Base-by-base conservation (phyloP, 2,888 invertebrate genomes). In the Rapana venosa region DNA sequence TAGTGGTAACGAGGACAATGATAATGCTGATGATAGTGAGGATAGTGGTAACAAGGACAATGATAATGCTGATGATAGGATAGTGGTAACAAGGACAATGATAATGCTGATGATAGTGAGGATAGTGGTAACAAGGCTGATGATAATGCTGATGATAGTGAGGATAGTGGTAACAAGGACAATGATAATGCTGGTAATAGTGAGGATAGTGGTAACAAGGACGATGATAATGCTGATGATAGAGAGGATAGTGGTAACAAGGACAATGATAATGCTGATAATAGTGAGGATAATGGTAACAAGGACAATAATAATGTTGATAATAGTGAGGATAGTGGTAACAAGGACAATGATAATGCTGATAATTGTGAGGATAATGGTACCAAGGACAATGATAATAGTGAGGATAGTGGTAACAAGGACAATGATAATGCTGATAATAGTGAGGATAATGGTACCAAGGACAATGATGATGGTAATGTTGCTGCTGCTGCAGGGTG, bases 401-500 rank as follows among this genome's bases (percentile, higher is more conserved):
- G 26, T 70, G 70, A 6, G 58, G 58, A 58, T 58, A 15, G 15
- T 58, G 58, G 15, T 15, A 15, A 58, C 15, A 15, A 15, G 8
- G 58, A 58, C 15, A 26, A 70, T 26, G 70, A 70, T 70, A 26
- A 70, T 26, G 70, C 20, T 70, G 70, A 74, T n/a, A n/a, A 79
- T 15, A 13, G 15, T 84, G 66, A 86, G 32, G 86, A 35, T 86
- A 32, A 61, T 86, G 58, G 32, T 86, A 56, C 8, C n/a, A 26
- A 79, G 13, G n/a, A 79, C 30, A n/a, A 22, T 79, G 61, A 56
- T 85, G 58, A 61, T 70, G 70, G 32, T 66, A 66, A 61, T 85
- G 35, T 22, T 88, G 83, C 84, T 88, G 84, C 22, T 87, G 77
- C 15, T 89, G 87, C 85, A 13, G 94, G 94, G 13, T 94, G 94